A percentile compares a stretch with the other conserved stretches of the same genome.
Conservation (phyloP, 2,797 vertebrate species). For the Garrulus glandarius region DNA sequence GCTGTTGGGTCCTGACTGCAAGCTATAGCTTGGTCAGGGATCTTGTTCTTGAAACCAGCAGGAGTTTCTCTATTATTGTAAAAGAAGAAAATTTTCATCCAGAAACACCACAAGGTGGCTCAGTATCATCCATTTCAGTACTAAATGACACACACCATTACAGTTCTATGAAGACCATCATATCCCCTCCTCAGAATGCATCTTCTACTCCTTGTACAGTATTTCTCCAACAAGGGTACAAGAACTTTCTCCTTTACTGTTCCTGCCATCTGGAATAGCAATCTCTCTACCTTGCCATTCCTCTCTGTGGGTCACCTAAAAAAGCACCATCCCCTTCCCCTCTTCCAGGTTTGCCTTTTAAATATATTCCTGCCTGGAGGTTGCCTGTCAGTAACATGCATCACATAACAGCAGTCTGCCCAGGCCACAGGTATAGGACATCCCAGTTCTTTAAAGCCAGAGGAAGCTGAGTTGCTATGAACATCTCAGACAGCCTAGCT, state of each 20-base stretch:
- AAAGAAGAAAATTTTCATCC: constrained; percentile 12
- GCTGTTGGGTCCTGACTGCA: background rate
- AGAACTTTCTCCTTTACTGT: background rate
- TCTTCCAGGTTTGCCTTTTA: background rate
- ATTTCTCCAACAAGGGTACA: background rate
- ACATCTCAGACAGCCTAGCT: background rate
- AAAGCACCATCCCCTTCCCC: background rate
- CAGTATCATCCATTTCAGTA: background rate
- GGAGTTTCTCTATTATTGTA: constrained; percentile 21
- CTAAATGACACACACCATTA: background rate
- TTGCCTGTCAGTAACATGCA: background rate
- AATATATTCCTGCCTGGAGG: background rate
- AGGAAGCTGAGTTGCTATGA: background rate
- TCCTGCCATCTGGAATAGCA: background rate
- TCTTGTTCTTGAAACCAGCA: constrained; percentile 31
- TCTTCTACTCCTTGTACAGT: background rate
- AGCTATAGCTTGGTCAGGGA: constrained; percentile 13
- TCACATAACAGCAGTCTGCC: background rate
- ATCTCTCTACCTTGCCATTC: background rate
- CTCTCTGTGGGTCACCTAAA: background rate
- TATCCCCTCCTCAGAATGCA: background rate
- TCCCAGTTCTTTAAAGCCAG: background rate
- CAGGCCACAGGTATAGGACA: background rate
- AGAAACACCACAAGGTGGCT: background rate
- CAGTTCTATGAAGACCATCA: background rate